A percentile compares a stretch with the other conserved stretches of the same genome.
phyloP scores from a whole-genome alignment of 2,888 invertebrate species.

The Muschampia plurimacula region DNA sequence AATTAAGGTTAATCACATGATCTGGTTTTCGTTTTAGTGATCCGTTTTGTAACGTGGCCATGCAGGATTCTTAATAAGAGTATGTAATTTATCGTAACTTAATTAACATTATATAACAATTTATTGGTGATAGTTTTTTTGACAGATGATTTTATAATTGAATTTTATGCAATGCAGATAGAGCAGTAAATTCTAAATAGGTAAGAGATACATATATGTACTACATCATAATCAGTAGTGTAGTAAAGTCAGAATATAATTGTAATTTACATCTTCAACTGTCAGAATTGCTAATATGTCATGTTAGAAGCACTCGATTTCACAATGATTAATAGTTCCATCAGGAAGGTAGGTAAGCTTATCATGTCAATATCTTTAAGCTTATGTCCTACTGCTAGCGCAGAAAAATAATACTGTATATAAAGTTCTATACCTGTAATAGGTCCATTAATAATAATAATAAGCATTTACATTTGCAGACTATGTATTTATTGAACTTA shows the following conservation, averaged over 20 bases:
- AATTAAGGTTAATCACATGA: too few relatives aligned
- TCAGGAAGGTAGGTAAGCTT: constrained; percentile 20
- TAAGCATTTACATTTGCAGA: too few relatives aligned
- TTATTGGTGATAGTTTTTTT: too few relatives aligned
- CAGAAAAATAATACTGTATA: not conserved
- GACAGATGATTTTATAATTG: not conserved
- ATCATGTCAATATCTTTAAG: constrained; percentile 27
- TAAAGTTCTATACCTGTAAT: not conserved
- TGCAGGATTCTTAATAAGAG: too few relatives aligned
- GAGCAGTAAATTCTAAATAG: not conserved
- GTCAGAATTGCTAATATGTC: constrained; percentile 37
- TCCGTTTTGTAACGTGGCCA: too few relatives aligned
- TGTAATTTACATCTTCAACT: constrained; percentile 23
- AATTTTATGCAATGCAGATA: not conserved
- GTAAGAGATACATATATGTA: too few relatives aligned
- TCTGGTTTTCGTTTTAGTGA: too few relatives aligned
- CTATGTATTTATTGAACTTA: too few relatives aligned
- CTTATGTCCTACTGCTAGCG: not conserved
- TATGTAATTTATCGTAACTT: too few relatives aligned
- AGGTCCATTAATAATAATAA: too few relatives aligned
- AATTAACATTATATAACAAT: too few relatives aligned
- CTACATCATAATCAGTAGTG: not conserved
- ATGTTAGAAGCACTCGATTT: constrained; percentile 37
- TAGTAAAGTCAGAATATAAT: constrained; percentile 14
- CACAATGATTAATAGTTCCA: constrained; percentile 33